phyloP scores from a whole-genome alignment of 2,888 invertebrate species.

The Fragum whitleyi region DNA sequence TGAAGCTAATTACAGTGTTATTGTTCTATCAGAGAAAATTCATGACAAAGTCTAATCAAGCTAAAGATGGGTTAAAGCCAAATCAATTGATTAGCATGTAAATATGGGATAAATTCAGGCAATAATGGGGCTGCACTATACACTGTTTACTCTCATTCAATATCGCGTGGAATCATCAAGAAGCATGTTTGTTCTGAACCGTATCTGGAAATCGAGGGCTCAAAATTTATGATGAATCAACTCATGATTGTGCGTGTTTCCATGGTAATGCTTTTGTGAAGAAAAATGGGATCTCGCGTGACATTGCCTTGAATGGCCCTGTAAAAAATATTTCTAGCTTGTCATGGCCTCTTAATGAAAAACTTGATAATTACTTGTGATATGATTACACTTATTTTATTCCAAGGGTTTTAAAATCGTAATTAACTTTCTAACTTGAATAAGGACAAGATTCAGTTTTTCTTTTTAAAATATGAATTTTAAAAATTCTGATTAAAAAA shows the following conservation, averaged over 20 bases:
- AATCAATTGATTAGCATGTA: slow-evolving; percentile 15
- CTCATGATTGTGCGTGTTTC: slow-evolving; percentile 19
- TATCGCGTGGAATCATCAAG: slow-evolving; percentile 8
- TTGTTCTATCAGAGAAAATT: background rate
- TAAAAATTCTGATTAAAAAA: too few species aligned
- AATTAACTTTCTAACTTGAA: too few species aligned
- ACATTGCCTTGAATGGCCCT: background rate
- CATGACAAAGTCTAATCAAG: background rate
- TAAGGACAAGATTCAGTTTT: too few species aligned
- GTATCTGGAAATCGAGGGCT: background rate
- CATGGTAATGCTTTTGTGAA: slow-evolving; percentile 28
- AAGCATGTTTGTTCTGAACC: slow-evolving; percentile 16
- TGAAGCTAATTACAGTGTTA: background rate
- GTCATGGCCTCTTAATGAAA: background rate
- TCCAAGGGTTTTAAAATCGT: background rate
- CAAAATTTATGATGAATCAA: slow-evolving; percentile 25
- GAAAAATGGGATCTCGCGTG: slow-evolving; percentile 13
- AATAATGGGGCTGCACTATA: slow-evolving; percentile 14
- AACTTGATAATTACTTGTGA: background rate
- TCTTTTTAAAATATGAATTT: too few species aligned
- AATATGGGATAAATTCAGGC: slow-evolving; percentile 21
- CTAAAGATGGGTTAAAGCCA: background rate
- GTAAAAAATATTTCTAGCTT: background rate
- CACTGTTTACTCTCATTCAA: slow-evolving; percentile 15
- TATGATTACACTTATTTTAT: background rate